Evolutionary conservation across 2,113 vertebrate genomes (phyloP), one percentile per base, ranked within the genome.

Genomic region (Hirundichthys speculiger): DNA sequence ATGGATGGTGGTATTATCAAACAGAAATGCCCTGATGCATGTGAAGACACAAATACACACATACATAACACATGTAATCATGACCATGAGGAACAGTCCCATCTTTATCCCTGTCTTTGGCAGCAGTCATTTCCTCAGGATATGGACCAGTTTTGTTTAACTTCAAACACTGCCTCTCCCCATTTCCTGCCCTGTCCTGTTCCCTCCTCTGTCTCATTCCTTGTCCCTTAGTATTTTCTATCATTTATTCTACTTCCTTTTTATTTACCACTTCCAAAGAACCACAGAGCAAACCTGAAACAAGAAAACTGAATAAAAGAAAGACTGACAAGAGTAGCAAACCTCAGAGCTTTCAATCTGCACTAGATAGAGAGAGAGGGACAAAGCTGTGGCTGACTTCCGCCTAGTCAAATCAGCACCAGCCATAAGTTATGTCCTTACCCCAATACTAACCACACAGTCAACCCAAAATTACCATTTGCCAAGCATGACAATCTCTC

Each of bases 381-480:
- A 57, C 69, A n/a, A 54, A 67, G 77, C 80, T 13, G 54, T 65
- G 52, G 60, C 72, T 64, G 39, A 64, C 75, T 80, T 85, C 81
- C 63, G 40, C 78, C 66, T 24, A 48, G 64, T 82, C 77, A 78
- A 73, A 75, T 67, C 74, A 82, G 62, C 64, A 65, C 38, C 75
- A 84, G 77, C 64, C 75, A 78, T 87, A 83, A 87, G 72, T 85
- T 81, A 85, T 63, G 82, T 80, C 75, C 78, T 88, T 62, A 81
- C 72, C 85, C 75, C 76, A 53, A 89, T 86, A 83, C 85, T 77
- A 89, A 84, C 90, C 86, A 72, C 84, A 88, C 47, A 69, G 70
- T 82, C 84, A 85, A 86, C 87, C 78, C 82, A 65, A 90, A 91
- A 91, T 90, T 83, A 90, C 74, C 67, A 86, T 88, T 76, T 85